Evolutionary conservation across 2,113 vertebrate genomes (phyloP).

Genomic region (Macheiramphus alcinus): DNA sequence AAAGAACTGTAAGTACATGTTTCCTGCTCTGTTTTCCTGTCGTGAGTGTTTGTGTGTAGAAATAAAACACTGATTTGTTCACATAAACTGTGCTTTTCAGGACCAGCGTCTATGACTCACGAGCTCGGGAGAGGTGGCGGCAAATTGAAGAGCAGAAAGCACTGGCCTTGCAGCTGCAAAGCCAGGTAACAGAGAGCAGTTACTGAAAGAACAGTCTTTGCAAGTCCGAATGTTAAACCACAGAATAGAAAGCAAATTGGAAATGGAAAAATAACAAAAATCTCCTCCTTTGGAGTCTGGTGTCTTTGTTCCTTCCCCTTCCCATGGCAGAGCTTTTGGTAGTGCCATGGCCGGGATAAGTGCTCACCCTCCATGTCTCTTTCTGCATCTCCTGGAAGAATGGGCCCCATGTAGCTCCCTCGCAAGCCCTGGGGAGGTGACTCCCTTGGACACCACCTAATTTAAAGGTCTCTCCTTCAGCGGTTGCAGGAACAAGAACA

Average conservation of each 20-base stretch:
- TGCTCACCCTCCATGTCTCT: neutral
- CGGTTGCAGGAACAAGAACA: conserved; percentile 81
- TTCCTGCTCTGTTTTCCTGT: neutral
- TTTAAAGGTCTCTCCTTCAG: conserved; percentile 62
- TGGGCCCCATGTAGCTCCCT: neutral
- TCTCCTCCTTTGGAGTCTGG: rapidly evolving
- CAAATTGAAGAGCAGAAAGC: conserved; percentile 92
- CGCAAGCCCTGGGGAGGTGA: rapidly evolving
- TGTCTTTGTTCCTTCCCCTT: neutral
- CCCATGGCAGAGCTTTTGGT: neutral
- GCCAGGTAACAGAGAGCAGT: conserved; percentile 73
- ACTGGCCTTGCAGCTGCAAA: conserved; percentile 82
- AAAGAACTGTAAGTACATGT: conserved; percentile 90
- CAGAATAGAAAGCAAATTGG: no score
- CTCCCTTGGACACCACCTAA: neutral
- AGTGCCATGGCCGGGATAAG: rapidly evolving
- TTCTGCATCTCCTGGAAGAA: neutral
- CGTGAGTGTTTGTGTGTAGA: rapidly evolving
- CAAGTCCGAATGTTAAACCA: neutral
- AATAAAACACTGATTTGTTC: neutral
- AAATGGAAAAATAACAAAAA: neutral
- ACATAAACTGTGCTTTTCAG: conserved; percentile 49
- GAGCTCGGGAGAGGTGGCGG: conserved; percentile 89
- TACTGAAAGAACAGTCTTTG: rapidly evolving
- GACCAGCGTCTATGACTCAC: conserved; percentile 92